Evolutionary conservation across 2,113 vertebrate species (phyloP), one percentile per base, ranked within the genome.

Genomic region (Jacana jacana): DNA sequence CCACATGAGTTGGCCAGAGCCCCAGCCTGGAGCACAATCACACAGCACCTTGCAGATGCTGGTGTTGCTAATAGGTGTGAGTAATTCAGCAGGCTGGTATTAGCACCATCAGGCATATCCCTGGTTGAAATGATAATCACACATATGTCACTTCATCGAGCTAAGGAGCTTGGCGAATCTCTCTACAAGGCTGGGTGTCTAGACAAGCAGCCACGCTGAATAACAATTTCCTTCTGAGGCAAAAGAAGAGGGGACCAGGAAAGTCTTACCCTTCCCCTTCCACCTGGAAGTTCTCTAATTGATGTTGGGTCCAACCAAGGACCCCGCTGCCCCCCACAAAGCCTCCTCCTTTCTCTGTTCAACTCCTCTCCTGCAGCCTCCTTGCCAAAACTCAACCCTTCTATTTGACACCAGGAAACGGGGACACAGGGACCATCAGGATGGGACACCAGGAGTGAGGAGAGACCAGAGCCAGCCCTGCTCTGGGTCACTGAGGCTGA

Each of bases 161-260:
- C 94, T 73, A 69, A 55, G 93, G 77, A 95, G 97, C 85, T 65
- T 54, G 93, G 89, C 54, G 86, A 93, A 95, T 93, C 97, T 91
- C 93, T 84, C 60, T 31, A 35, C 93, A 92, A 95, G 95, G 91
- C 92, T 75, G 80, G 91, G 54, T 77, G 97, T 98, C 97, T 97
- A 98, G 97, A 97, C 97, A 46, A 92, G 81, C 82, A 86, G 89
- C 83, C 68, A 86, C 37, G 8, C 92, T 96, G 97, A 96, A 97
- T 98, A 97, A 83, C 96, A 97, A 97, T 97, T 93, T 42, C 89
- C 15, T 31, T 82, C 54, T 10, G 75, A 71, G 86, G 81, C 64
- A 84, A 30, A 73, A 63, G 66, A 75, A 58, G 27, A 91, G 48
- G 83, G 75, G n/a, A 33, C 39, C 57, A 66, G 92, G 60, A 20